These are phyloP conservation scores for Zoanthus sociatus DNA, from an alignment of 92 coral and sea anemone genomes.

Conservation along the genomic window DNA sequence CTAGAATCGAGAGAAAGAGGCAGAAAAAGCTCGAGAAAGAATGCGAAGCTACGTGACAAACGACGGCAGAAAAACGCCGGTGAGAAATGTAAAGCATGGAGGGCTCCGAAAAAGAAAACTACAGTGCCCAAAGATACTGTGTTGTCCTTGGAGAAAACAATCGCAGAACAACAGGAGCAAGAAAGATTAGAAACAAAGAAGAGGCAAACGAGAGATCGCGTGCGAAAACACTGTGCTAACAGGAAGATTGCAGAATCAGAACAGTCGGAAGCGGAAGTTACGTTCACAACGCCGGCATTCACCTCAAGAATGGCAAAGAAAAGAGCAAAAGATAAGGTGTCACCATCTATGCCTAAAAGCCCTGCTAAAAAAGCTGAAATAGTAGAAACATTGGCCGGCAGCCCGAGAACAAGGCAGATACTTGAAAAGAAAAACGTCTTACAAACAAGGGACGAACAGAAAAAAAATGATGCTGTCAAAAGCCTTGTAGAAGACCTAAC, in stretches of 20 bases:
- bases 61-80: not conserved
- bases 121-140: not conserved
- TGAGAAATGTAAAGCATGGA: not conserved
- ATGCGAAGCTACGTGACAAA: not conserved
- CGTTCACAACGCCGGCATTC: not conserved
- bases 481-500: constrained; percentile 32
- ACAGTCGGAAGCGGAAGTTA: not conserved
- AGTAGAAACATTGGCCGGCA: constrained; percentile 10
- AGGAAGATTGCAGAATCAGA: not conserved
- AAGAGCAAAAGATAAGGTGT: constrained; percentile 37
- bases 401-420: constrained; percentile 6
- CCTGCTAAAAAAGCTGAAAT: constrained; percentile 37
- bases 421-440: not conserved
- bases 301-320: constrained; percentile 5
- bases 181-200: not conserved
- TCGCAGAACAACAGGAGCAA: not conserved
- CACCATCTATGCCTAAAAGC: constrained; percentile 15
- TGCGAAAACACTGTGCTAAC: not conserved
- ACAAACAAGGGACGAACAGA: not conserved
- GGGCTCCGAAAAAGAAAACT: not conserved
- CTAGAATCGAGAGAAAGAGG: constrained; percentile 1
- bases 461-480: constrained; percentile 24
- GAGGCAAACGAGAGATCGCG: not conserved
- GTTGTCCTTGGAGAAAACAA: not conserved
- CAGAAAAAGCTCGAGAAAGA: not conserved